A percentile compares a stretch with the other conserved stretches of the same genome.
These are phyloP conservation scores for Acridotheres tristis DNA, from an alignment of 2,797 vertebrate species.

Conservation along the genomic window DNA sequence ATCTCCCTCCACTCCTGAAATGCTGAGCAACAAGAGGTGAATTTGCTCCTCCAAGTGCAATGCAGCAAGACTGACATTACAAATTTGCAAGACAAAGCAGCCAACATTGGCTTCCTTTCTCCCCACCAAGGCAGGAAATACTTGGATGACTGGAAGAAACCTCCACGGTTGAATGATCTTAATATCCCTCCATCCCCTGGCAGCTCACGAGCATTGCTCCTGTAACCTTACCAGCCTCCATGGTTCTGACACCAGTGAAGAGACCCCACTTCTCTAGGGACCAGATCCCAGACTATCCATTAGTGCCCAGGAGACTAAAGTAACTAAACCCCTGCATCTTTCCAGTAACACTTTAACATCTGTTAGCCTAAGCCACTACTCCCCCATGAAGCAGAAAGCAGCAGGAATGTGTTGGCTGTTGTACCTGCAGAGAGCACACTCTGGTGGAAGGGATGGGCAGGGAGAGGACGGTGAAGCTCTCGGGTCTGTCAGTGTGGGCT, in stretches of 20 bases:
- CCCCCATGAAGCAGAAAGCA: background rate
- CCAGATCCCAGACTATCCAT: background rate
- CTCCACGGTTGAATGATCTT: background rate
- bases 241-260: background rate
- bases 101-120: background rate
- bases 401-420: background rate
- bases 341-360: fast-evolving
- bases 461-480: conserved; percentile 85
- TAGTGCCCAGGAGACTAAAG: background rate
- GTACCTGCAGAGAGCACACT: conserved; percentile 84
- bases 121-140: background rate
- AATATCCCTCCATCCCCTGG: background rate
- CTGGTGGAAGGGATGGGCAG: conserved; percentile 80
- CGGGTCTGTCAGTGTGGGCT: conserved; percentile 71
- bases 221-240: background rate
- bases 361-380: background rate
- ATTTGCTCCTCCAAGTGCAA: background rate
- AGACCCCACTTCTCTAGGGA: background rate
- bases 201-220: fast-evolving
- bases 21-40: background rate
- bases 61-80: background rate
- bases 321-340: background rate
- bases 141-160: background rate
- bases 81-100: background rate
- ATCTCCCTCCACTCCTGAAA: background rate